These are phyloP conservation scores for Trinectes maculatus DNA, from an alignment of 2,113 vertebrate genomes.

Conservation along the genomic window DNA sequence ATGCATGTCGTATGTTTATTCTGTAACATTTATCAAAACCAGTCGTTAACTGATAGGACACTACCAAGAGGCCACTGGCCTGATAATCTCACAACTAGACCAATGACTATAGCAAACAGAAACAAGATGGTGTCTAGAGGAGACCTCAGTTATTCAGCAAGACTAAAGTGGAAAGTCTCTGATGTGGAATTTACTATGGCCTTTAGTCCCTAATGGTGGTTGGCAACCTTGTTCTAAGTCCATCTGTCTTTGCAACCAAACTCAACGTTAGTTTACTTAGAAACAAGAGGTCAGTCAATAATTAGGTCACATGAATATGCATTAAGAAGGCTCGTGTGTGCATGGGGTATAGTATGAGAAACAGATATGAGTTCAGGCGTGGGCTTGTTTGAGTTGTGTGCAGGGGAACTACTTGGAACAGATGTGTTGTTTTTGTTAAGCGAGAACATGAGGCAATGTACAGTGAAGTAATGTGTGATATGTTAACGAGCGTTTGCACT, in stretches of 20 bases:
- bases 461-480: too few relatives aligned
- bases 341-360: neutral
- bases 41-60: conserved; percentile 25
- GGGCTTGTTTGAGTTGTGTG: neutral
- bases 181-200: neutral
- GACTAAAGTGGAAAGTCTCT: conserved; percentile 33
- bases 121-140: conserved; percentile 32
- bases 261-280: neutral
- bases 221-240: neutral
- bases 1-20: neutral
- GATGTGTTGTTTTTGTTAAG: neutral
- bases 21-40: conserved; percentile 17
- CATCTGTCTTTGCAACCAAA: neutral
- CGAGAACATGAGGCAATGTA: too few relatives aligned
- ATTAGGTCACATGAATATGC: neutral
- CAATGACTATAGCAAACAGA: conserved; percentile 20
- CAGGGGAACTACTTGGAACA: neutral
- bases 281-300: neutral
- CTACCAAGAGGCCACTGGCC: neutral
- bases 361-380: neutral
- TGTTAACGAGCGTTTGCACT: neutral
- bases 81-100: conserved; percentile 14
- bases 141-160: conserved; percentile 54
- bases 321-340: conserved; percentile 6
- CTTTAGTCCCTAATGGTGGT: neutral